Percentiles rank a stretch among this genome's conserved stretches.
phyloP scores from a whole-genome alignment of 2,888 invertebrate species.

The Anagyrus pseudococci region DNA sequence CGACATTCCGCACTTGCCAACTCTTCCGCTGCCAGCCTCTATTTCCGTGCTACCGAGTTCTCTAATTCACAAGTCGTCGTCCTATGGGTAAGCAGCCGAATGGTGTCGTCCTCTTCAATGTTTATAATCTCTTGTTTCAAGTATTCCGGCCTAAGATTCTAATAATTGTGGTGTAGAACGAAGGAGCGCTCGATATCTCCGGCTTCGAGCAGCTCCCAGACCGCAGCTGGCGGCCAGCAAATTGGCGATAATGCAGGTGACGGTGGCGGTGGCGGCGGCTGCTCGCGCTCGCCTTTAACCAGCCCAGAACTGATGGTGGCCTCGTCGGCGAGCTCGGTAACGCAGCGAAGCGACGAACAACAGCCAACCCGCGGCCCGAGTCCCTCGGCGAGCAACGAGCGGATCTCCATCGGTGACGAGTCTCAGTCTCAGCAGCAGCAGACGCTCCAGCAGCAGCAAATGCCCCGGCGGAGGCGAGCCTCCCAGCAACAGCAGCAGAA shows the following conservation, averaged over 20 bases:
- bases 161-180: conserved; percentile 3
- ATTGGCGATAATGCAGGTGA: no score
- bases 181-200: conserved; percentile 34
- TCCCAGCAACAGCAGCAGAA: conserved; percentile 5
- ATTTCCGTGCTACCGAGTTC: conserved; percentile 43
- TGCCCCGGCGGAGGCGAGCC: conserved; percentile 24
- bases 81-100: conserved; percentile 10
- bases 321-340: conserved; percentile 32
- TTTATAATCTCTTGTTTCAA: no score
- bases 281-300: conserved; percentile 22
- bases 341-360: conserved; percentile 17
- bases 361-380: conserved; percentile 15
- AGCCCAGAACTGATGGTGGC: conserved; percentile 41
- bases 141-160: no score
- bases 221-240: conserved; percentile 9
- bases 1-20: conserved; percentile 53
- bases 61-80: conserved; percentile 41
- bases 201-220: conserved; percentile 24
- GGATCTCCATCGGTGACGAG: conserved; percentile 40
- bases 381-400: conserved; percentile 43
- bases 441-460: conserved; percentile 38
- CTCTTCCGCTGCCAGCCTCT: conserved; percentile 51
- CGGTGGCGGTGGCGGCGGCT: no score
- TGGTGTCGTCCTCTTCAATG: no score
- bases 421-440: no score